A percentile compares a stretch with the other conserved stretches of the same genome.
Conservation (phyloP, 2,113 vertebrate genomes). For the Zosterops japonicus region DNA sequence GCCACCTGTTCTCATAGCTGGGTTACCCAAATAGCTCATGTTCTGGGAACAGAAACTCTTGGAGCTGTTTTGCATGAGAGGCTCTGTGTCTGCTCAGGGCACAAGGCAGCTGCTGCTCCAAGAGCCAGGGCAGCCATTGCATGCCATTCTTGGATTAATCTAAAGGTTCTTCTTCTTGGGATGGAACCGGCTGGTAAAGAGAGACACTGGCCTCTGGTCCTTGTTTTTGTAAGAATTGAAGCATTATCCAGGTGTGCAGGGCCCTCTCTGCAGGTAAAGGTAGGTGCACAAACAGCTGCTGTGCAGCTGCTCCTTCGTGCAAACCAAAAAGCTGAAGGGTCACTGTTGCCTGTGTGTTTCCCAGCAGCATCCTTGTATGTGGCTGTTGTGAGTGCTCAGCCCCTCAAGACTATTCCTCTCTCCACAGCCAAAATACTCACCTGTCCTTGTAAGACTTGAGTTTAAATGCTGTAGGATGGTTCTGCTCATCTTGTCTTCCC, state of each 20-base stretch:
- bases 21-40: neutral
- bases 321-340: neutral
- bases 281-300: neutral
- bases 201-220: neutral
- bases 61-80: neutral
- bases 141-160: neutral
- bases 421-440: neutral
- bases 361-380: neutral
- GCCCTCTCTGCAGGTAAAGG: neutral
- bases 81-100: neutral
- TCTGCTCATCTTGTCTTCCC: neutral
- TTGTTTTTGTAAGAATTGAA: neutral
- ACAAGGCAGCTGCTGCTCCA: neutral
- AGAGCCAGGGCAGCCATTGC: neutral
- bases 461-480: neutral
- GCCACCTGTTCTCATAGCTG: conserved; percentile 18
- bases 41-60: conserved; percentile 1
- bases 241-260: neutral
- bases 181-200: neutral
- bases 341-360: neutral
- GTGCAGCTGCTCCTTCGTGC: neutral
- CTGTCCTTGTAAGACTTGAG: neutral
- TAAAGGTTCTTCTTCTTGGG: neutral
- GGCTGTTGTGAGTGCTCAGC: neutral
- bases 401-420: neutral